A percentile compares a stretch with the other conserved stretches of the same genome.
Evolutionary conservation across 2,113 vertebrate genomes (phyloP).

Genomic region (Oreochromis niloticus): DNA sequence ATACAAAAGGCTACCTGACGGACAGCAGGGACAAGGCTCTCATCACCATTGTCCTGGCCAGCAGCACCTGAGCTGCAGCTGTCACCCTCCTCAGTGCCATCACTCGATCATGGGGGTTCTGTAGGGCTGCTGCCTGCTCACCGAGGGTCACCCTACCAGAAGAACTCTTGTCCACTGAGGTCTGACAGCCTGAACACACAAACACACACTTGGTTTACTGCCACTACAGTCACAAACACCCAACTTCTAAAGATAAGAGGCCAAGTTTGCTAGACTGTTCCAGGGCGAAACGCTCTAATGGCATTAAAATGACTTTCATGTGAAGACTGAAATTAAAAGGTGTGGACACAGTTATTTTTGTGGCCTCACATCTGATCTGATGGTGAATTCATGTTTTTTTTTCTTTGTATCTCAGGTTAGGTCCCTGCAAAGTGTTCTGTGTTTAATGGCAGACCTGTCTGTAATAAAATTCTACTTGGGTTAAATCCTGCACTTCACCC

Average conservation of each 20-base stretch:
- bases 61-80: constrained; percentile 90
- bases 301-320: not conserved
- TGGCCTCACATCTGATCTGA: not conserved
- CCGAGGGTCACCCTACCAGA: constrained; percentile 89
- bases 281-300: not conserved
- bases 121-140: constrained; percentile 89
- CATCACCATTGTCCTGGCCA: constrained; percentile 98
- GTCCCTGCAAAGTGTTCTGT: not conserved
- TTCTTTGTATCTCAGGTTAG: not conserved
- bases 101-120: constrained; percentile 88
- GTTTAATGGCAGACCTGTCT: not conserved
- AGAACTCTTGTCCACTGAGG: constrained; percentile 90
- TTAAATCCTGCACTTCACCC: not conserved
- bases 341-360: not conserved
- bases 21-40: constrained; percentile 91
- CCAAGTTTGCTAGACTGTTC: not conserved
- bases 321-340: not conserved
- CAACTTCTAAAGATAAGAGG: not conserved
- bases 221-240: accelerated
- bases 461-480: not conserved
- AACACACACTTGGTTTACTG: not conserved
- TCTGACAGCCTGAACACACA: constrained; percentile 81
- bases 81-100: constrained; percentile 93
- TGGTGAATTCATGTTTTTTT: accelerated
- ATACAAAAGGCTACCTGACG: constrained; percentile 45